phyloP scores from a whole-genome alignment of 2,797 vertebrate genomes.

The Leucoraja ocellata region DNA sequence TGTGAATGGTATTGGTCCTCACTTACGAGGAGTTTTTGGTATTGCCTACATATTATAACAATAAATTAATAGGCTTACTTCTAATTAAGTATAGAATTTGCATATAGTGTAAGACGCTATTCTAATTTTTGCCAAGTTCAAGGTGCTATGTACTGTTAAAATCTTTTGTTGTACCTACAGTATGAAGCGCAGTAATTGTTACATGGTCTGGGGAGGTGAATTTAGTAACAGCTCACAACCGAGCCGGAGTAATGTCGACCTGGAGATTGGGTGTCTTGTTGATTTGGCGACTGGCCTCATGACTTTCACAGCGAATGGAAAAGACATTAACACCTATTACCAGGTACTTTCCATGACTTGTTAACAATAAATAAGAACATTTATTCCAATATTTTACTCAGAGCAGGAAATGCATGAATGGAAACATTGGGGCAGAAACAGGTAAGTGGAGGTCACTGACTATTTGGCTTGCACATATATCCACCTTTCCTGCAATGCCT shows the following conservation, averaged over 20 bases:
- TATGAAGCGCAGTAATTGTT: slow-evolving; percentile 89
- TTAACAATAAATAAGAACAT: background rate
- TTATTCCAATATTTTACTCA: background rate
- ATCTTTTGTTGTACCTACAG: slow-evolving; percentile 52
- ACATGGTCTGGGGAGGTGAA: slow-evolving; percentile 93
- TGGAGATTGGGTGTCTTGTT: slow-evolving; percentile 82
- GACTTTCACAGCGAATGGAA: slow-evolving; percentile 86
- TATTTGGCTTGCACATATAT: background rate
- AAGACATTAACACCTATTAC: slow-evolving; percentile 89
- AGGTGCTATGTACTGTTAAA: background rate
- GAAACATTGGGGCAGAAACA: background rate
- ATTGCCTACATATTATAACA: background rate
- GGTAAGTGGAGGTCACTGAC: background rate
- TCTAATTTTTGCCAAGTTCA: background rate
- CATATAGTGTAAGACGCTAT: background rate
- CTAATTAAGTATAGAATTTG: background rate
- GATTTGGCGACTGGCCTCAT: slow-evolving; percentile 85
- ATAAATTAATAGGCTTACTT: background rate
- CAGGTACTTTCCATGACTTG: slow-evolving; percentile 60
- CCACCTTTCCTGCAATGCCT: background rate
- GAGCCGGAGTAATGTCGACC: slow-evolving; percentile 79
- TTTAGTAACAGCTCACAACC: slow-evolving; percentile 74
- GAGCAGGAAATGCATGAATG: background rate
- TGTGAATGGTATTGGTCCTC: background rate
- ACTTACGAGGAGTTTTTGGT: background rate